These are phyloP conservation scores for Percopsis transmontana DNA, from an alignment of 2,113 vertebrate genomes.

Conservation along the genomic window DNA sequence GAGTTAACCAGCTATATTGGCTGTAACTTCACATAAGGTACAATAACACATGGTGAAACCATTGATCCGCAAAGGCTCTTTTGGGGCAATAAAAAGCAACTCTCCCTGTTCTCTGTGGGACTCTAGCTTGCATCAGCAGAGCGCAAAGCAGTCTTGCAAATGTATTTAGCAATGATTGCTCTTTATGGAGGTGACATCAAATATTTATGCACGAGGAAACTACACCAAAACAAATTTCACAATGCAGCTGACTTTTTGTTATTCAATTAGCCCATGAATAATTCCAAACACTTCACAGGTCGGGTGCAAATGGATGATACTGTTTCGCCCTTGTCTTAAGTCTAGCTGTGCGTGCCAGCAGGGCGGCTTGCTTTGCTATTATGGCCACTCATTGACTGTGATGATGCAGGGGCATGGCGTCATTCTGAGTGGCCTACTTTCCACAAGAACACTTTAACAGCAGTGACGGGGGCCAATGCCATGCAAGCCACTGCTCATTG, in stretches of 20 bases:
- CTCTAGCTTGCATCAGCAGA: slow-evolving; percentile 36
- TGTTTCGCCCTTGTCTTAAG: neutral
- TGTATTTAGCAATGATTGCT: slow-evolving; percentile 40
- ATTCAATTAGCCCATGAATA: slow-evolving; percentile 24
- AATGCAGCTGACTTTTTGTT: slow-evolving; percentile 23
- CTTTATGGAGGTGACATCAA: slow-evolving; percentile 50
- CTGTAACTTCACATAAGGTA: slow-evolving; percentile 6
- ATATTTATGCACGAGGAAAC: slow-evolving; percentile 49
- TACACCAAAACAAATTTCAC: slow-evolving; percentile 35
- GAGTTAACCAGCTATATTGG: slow-evolving; percentile 17
- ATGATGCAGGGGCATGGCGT: neutral
- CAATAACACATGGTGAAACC: neutral
- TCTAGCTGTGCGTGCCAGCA: neutral
- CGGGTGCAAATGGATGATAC: slow-evolving; percentile 1
- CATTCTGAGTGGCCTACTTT: slow-evolving; percentile 29
- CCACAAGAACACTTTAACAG: slow-evolving; percentile 5
- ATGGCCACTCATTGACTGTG: neutral
- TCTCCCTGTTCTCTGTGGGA: slow-evolving; percentile 21
- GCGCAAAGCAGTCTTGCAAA: slow-evolving; percentile 32
- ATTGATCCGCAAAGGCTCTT: slow-evolving; percentile 12
- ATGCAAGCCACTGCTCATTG: neutral
- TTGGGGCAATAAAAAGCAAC: slow-evolving; percentile 21
- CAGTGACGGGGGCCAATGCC: neutral
- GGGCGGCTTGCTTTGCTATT: neutral
- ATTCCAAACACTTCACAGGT: slow-evolving; percentile 20